Evolutionary conservation across 1,140 invertebrate species (phyloP), one percentile per base, ranked within the genome.

Genomic region (Aphaenogaster floridana): DNA sequence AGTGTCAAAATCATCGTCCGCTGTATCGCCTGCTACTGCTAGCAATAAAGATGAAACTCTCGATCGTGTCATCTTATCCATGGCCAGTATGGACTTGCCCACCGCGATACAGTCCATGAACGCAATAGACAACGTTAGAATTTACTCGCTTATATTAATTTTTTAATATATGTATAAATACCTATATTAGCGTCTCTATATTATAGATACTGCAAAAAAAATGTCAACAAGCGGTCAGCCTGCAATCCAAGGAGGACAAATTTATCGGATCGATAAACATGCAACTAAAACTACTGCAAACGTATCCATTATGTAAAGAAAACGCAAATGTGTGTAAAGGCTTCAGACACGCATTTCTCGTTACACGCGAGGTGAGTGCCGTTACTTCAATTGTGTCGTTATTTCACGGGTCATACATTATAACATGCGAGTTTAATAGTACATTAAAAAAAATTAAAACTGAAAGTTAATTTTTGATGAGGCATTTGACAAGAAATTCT

Each of bases 251-350:
- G 92, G 97, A 98, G 91, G 97, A 98, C 92, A 97, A 98, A 90
- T 96, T 98, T n/a, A 95, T 98, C 63, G 93, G 96, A 69, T 96
- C 97, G 0, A 96, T 97, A 80, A 97, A 97, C 72, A 96, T 97
- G 93, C 98, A 98, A 94, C 95, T 98, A 80, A 96, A 97, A 79
- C 96, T 96, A 91, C 95, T 96, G 88, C 94, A 96, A 95, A 94
- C 94, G 92, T 93, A 96, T 95, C 87, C 94, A 42, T 92, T 93
- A 90, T 93, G 93, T 94, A 80, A 93, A 90, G 91, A 93, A 91
- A 91, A 93, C 42, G 86, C 88, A 1, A 94, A 96, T 21, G 94
- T 96, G 13, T 94, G 96, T 28, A 96, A 96, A 88, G 96, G 96
- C 11, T 97, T 97, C 91, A 96, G 96, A 90, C 96, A 90, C 81